These are phyloP conservation scores for Caranx melampygus DNA, from an alignment of 2,113 vertebrate species.

Conservation along the genomic window DNA sequence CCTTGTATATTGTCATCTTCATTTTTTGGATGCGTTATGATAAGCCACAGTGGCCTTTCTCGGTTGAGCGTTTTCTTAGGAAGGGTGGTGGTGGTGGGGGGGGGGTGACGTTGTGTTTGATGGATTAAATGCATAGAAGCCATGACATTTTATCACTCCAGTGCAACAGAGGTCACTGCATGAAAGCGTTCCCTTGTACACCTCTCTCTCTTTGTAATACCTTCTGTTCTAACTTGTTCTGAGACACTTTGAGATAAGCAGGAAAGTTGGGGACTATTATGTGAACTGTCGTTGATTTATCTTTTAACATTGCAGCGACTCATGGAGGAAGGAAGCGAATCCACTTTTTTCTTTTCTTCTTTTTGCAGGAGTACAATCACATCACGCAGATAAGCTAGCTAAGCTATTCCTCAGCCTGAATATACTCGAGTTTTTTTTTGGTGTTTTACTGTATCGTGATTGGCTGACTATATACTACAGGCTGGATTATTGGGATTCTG, in stretches of 20 bases:
- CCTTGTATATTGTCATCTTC: constrained; percentile 45
- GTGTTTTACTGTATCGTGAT: constrained; percentile 4
- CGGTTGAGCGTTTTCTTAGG: constrained; percentile 8
- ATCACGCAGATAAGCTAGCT: constrained; percentile 32
- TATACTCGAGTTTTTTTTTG: constrained; percentile 17
- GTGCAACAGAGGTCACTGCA: constrained; percentile 57
- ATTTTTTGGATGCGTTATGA: constrained; percentile 50
- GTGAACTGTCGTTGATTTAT: constrained; percentile 61
- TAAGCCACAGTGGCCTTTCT: constrained; percentile 31
- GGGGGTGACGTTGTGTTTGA: constrained; percentile 59
- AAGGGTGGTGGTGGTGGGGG: not conserved
- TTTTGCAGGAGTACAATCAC: constrained; percentile 20
- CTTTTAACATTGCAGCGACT: constrained; percentile 5
- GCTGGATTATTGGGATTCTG: constrained; percentile 4
- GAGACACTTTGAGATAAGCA: constrained; percentile 53
- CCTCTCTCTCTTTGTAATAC: constrained; percentile 36
- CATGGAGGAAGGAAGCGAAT: constrained; percentile 5
- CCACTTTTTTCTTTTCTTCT: not conserved
- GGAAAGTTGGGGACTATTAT: constrained; percentile 49
- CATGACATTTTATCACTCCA: constrained; percentile 71
- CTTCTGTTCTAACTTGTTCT: constrained; percentile 38
- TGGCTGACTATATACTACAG: constrained; percentile 11
- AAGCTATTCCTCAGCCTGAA: constrained; percentile 19
- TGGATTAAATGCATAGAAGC: constrained; percentile 77
- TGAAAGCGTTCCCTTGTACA: constrained; percentile 54